A percentile compares a stretch with the other conserved stretches of the same genome.
These are phyloP conservation scores for Petroica traversi DNA, from an alignment of 2,113 vertebrate genomes.

Conservation along the genomic window DNA sequence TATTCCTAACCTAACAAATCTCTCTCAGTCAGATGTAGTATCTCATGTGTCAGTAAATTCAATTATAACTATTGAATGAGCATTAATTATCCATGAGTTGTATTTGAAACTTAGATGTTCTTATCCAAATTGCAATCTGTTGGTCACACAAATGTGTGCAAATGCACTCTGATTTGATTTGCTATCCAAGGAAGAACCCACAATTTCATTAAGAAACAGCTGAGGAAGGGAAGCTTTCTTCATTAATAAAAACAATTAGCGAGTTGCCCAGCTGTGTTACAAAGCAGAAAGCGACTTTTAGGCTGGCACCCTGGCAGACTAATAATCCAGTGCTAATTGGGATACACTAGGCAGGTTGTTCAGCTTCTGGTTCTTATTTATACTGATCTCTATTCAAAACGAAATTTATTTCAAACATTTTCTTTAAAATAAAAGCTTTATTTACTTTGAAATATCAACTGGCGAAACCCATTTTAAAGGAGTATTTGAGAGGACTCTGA, in stretches of 20 bases:
- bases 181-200: constrained; percentile 8
- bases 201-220: constrained; percentile 55
- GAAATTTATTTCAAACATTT: background rate
- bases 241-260: constrained; percentile 74
- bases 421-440: background rate
- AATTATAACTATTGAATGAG: background rate
- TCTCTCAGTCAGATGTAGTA: background rate
- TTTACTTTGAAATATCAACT: background rate
- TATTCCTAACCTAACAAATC: background rate
- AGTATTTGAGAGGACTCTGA: background rate
- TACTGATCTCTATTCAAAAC: background rate
- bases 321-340: constrained; percentile 33
- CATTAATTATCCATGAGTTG: background rate
- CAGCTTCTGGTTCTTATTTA: constrained; percentile 24
- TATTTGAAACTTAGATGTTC: constrained; percentile 4
- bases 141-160: constrained; percentile 9
- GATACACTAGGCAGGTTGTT: background rate
- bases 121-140: background rate
- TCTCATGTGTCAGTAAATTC: background rate
- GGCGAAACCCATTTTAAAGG: background rate
- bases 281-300: background rate
- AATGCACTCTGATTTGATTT: constrained; percentile 42
- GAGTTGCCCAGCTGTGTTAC: constrained; percentile 41
- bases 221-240: constrained; percentile 51
- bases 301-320: background rate